These are phyloP conservation scores for Prenolepis imparis DNA, from an alignment of 2,888 invertebrate genomes.

Conservation along the genomic window DNA sequence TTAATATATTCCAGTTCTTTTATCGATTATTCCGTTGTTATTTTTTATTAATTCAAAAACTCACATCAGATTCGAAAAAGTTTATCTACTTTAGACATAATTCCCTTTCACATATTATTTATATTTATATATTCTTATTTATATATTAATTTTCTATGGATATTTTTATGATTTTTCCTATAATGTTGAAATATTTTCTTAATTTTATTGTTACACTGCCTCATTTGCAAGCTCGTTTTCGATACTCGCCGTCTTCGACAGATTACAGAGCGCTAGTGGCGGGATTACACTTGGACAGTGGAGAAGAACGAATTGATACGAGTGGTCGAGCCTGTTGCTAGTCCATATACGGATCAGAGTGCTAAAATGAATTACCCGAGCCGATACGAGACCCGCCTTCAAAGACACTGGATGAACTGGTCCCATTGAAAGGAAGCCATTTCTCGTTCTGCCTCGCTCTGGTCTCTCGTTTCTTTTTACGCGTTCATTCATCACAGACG, in stretches of 20 bases:
- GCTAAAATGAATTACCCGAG: conserved; percentile 59
- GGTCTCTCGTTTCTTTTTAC: conserved; percentile 66
- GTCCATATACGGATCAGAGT: conserved; percentile 71
- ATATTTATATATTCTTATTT: not conserved
- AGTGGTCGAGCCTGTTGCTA: conserved; percentile 66
- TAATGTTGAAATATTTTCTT: not conserved
- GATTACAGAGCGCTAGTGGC: conserved; percentile 45
- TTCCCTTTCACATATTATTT: not conserved
- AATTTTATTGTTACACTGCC: not conserved
- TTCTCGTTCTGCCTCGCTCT: conserved; percentile 69
- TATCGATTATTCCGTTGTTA: not conserved
- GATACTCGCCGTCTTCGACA: conserved; percentile 5
- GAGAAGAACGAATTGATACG: conserved; percentile 67
- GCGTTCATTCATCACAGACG: conserved; percentile 81
- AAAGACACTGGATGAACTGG: conserved; percentile 70
- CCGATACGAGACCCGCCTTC: conserved; percentile 50
- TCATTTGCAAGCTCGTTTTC: conserved; percentile 10
- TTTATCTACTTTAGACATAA: not conserved
- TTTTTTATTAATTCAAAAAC: not conserved
- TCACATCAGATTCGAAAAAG: not conserved
- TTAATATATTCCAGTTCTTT: not conserved
- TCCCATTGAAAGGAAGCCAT: conserved; percentile 78
- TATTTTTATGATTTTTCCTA: not conserved
- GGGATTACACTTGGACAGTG: conserved; percentile 37
- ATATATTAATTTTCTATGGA: not conserved